A percentile compares a stretch with the other conserved stretches of the same genome.
Evolutionary conservation across 2,888 invertebrate species (phyloP).

Genomic region (Chrysodeixis includens): DNA sequence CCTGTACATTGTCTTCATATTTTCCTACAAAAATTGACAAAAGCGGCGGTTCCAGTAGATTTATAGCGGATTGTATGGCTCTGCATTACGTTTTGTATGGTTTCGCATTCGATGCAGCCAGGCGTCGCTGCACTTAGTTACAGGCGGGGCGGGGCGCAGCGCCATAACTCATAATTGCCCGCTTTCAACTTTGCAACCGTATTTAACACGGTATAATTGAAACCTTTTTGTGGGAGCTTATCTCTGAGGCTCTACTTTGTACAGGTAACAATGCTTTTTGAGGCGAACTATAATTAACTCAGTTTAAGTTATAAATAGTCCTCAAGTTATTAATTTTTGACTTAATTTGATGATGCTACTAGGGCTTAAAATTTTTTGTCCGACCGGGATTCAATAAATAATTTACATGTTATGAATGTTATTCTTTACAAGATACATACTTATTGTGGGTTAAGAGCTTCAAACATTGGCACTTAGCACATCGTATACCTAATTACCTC

Average conservation of each 20-base stretch:
- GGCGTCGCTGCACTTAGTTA: slow-evolving; percentile 60
- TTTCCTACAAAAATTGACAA: slow-evolving; percentile 19
- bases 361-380: too few species aligned
- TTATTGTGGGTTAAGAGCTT: too few species aligned
- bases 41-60: slow-evolving; percentile 42
- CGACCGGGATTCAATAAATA: too few species aligned
- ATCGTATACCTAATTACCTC: too few species aligned
- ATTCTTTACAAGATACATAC: too few species aligned
- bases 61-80: slow-evolving; percentile 43
- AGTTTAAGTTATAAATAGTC: neutral
- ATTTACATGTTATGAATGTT: too few species aligned
- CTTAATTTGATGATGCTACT: too few species aligned
- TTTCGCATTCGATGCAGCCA: slow-evolving; percentile 54
- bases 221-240: slow-evolving; percentile 32
- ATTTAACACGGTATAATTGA: slow-evolving; percentile 51
- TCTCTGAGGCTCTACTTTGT: slow-evolving; percentile 12
- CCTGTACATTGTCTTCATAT: neutral
- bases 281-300: neutral
- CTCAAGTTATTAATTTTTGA: neutral
- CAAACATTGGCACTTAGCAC: too few species aligned
- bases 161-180: slow-evolving; percentile 62
- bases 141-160: slow-evolving; percentile 64
- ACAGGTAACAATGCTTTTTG: slow-evolving; percentile 8
- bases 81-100: slow-evolving; percentile 53
- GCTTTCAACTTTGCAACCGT: slow-evolving; percentile 49